Evolutionary conservation across 2,888 invertebrate species (phyloP), one percentile per base, ranked within the genome.

Genomic region (Pollenia amentaria): DNA sequence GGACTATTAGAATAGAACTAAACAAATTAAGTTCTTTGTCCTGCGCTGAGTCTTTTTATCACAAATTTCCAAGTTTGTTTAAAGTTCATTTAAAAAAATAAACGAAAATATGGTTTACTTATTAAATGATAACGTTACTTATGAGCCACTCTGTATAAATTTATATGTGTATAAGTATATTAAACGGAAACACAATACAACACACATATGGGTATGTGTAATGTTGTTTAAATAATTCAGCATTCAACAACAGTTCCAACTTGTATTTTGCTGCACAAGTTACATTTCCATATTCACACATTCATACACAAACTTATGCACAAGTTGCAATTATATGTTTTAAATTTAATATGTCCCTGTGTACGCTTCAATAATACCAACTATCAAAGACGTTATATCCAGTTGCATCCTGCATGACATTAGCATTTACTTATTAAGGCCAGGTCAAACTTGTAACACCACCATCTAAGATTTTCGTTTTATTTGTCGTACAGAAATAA

Each of bases 351-450:
- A 51, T 65, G 21, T 64, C 38, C 42, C 38, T 12, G 44, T 55
- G 64, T 73, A 44, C 67, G 60, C 72, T 73, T 48, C 51, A 84
- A 53, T 67, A 78, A 73, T 21, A 69, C 42, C 69, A 62, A 75
- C 76, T 62, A 70, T 29, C 51, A 67, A 29, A 60, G 14, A 51
- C 51, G 67, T 69, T 73, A 60, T 14, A 46, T 75, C 18, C 29
- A 82, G 60, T 76, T 82, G 67, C 75, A 70, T 76, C 53, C 69
- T 76, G 82, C 60, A 46, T 82, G 76, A 62, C 75, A 82, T 69
- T 76, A 53, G 57, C 67, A 75, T 82, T 75, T 51, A 69, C 75
- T 75, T 67, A 82, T 60, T 42, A 65, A 60, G 60, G 60, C 53
- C 69, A 82, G 82, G 75, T 76, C 76, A 82, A 82, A 69, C 7